These are phyloP conservation scores for Danionella cerebrum DNA, from an alignment of 2,113 vertebrate species.

Conservation along the genomic window DNA sequence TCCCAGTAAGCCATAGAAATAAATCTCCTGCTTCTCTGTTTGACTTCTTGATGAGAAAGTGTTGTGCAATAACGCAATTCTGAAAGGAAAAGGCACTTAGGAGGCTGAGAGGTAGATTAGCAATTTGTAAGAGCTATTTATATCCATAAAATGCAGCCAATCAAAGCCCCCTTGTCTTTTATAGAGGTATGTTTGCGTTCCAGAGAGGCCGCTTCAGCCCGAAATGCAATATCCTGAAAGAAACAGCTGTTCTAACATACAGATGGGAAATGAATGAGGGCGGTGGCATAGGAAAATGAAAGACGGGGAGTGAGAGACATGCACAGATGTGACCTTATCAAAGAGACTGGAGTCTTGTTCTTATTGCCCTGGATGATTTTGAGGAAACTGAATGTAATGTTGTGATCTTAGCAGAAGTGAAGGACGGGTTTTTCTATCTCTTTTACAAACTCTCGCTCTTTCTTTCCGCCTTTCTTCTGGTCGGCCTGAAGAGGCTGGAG, in stretches of 20 bases:
- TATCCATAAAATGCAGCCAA: constrained; percentile 48
- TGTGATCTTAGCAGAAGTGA: constrained; percentile 64
- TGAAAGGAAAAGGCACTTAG: constrained; percentile 54
- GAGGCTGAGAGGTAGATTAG: constrained; percentile 53
- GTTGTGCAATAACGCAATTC: constrained; percentile 48
- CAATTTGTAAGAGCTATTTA: constrained; percentile 55
- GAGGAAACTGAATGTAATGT: constrained; percentile 76
- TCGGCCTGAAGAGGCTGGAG: constrained; percentile 87
- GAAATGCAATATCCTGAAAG: constrained; percentile 47
- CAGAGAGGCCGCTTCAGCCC: constrained; percentile 31
- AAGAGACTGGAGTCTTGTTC: constrained; percentile 77
- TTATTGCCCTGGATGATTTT: constrained; percentile 82
- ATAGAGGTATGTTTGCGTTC: constrained; percentile 45
- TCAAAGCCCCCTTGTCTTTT: constrained; percentile 41
- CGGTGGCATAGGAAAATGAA: background rate
- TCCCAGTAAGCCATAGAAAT: constrained; percentile 45
- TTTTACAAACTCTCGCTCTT: constrained; percentile 73
- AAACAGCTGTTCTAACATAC: constrained; percentile 44
- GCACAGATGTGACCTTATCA: constrained; percentile 86
- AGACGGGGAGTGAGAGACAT: constrained; percentile 41
- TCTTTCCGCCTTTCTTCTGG: constrained; percentile 71
- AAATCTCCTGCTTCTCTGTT: constrained; percentile 52
- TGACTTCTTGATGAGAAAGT: constrained; percentile 55
- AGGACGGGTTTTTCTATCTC: constrained; percentile 68
- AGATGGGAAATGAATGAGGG: background rate